These are phyloP conservation scores for Lophius piscatorius DNA, from an alignment of 2,113 vertebrate species.

Conservation along the genomic window DNA sequence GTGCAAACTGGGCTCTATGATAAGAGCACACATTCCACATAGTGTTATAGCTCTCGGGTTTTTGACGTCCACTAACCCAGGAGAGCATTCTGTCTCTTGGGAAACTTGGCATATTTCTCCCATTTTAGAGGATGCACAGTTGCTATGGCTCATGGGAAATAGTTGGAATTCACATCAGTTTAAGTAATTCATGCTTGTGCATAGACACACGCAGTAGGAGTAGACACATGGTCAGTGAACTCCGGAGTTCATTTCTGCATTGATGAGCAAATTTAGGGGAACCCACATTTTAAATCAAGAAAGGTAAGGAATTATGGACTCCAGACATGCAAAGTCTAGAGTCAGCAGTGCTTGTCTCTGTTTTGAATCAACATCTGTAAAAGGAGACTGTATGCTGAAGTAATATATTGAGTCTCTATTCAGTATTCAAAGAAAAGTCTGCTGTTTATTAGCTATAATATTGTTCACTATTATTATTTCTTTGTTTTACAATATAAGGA, in stretches of 20 bases:
- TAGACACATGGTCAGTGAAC: conserved; percentile 2
- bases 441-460: conserved; percentile 59
- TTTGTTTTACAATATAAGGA: conserved; percentile 61
- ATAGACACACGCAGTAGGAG: conserved; percentile 1
- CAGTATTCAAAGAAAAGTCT: conserved; percentile 39
- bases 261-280: conserved; percentile 21
- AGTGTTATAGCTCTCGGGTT: conserved; percentile 6
- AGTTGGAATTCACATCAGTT: conserved; percentile 53
- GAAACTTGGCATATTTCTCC: conserved; percentile 14
- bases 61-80: conserved; percentile 19
- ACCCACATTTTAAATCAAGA: conserved; percentile 1
- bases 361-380: conserved; percentile 24
- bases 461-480: conserved; percentile 33
- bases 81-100: conserved; percentile 18
- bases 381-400: conserved; percentile 13
- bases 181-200: conserved; percentile 6
- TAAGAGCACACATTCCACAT: conserved; percentile 4
- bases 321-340: background rate
- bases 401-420: conserved; percentile 7
- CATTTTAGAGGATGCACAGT: conserved; percentile 9
- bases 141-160: conserved; percentile 26
- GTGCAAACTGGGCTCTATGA: conserved; percentile 1
- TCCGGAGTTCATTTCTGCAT: conserved; percentile 1
- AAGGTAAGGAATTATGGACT: conserved; percentile 6
- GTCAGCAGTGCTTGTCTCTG: conserved; percentile 11